Percentiles rank a stretch among this genome's conserved stretches.
Conservation (phyloP, 2,888 invertebrate species). For the Eulithis testata region DNA sequence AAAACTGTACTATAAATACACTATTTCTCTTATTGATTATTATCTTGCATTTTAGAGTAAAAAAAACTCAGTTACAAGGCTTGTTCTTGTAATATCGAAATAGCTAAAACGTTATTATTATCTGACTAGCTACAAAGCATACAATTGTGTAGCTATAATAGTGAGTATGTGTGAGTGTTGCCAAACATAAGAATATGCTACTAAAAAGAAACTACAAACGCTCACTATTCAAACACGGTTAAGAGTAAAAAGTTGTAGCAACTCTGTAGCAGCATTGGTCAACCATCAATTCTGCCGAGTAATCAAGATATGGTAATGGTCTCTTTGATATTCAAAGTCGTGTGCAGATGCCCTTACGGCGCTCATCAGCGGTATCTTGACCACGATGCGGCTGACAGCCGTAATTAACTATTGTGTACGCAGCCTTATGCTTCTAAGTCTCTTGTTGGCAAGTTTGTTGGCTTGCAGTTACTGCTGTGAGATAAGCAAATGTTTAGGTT, state of each 20-base stretch:
- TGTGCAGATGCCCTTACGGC: constrained; percentile 55
- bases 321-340: constrained; percentile 69
- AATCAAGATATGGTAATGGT: constrained; percentile 73
- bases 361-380: constrained; percentile 57
- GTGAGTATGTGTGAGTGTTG: too few relatives aligned
- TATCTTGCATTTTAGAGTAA: too few relatives aligned
- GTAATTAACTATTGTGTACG: constrained; percentile 48
- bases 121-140: too few relatives aligned
- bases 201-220: too few relatives aligned
- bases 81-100: too few relatives aligned
- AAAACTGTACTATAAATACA: too few relatives aligned
- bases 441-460: constrained; percentile 25
- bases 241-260: constrained; percentile 29
- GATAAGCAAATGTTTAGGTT: constrained; percentile 23
- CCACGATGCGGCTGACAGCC: constrained; percentile 47
- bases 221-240: too few relatives aligned
- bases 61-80: too few relatives aligned
- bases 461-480: constrained; percentile 20
- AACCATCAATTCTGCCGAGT: constrained; percentile 52
- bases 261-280: constrained; percentile 55
- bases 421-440: constrained; percentile 19
- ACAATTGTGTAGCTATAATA: too few relatives aligned
- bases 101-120: too few relatives aligned
- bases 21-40: too few relatives aligned
- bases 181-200: too few relatives aligned